Percentiles rank a stretch among this genome's conserved stretches.
phyloP scores from a whole-genome alignment of 2,888 invertebrate genomes.

The Malthinus seriepunctatus region DNA sequence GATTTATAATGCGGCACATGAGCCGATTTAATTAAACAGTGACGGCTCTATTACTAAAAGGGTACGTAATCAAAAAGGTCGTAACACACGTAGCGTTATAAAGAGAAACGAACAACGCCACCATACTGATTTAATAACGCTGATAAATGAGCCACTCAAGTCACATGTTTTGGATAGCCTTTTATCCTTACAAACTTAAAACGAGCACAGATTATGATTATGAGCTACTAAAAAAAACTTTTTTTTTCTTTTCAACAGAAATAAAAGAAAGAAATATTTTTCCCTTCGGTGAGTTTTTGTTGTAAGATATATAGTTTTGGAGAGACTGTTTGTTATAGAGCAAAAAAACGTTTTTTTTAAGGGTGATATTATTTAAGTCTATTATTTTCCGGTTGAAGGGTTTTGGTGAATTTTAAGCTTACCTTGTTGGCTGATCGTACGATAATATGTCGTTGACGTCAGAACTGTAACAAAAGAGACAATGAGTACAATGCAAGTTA shows the following conservation, averaged over 20 bases:
- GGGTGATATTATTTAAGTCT: too few species aligned
- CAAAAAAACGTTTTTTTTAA: conserved; percentile 2
- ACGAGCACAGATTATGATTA: conserved; percentile 47
- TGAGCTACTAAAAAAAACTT: conserved; percentile 39
- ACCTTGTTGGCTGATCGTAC: conserved; percentile 41
- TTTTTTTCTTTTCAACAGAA: conserved; percentile 34
- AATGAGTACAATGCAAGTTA: conserved; percentile 41
- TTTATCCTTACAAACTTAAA: conserved; percentile 37
- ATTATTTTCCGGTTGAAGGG: not conserved
- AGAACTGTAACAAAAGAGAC: conserved; percentile 45
- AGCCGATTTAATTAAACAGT: conserved; percentile 46
- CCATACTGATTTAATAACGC: conserved; percentile 37
- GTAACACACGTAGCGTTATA: conserved; percentile 19
- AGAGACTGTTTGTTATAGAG: conserved; percentile 20
- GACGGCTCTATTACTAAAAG: conserved; percentile 42
- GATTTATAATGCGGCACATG: conserved; percentile 42
- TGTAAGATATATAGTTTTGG: conserved; percentile 1
- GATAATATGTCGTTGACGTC: conserved; percentile 42
- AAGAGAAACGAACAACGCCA: conserved; percentile 18
- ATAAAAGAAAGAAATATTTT: conserved; percentile 31
- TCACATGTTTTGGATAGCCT: conserved; percentile 21
- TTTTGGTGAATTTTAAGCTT: conserved; percentile 27
- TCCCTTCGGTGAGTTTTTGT: conserved; percentile 24
- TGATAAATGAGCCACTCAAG: conserved; percentile 30
- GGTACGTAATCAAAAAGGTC: conserved; percentile 27